These are phyloP conservation scores for Gymnodraco acuticeps DNA, from an alignment of 2,797 vertebrate species.

Conservation along the genomic window DNA sequence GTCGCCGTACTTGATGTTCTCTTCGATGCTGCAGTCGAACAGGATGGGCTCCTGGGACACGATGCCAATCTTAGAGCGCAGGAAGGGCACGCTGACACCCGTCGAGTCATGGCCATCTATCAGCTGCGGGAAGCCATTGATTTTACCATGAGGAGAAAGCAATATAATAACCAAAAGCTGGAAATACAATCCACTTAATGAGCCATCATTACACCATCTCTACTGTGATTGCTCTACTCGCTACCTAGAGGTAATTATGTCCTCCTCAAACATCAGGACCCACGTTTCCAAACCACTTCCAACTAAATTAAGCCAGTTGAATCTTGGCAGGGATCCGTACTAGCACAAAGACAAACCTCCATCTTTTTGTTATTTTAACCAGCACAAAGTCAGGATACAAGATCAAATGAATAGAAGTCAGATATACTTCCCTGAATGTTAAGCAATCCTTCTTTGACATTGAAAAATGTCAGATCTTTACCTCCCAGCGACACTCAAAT, in stretches of 20 bases:
- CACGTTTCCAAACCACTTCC: constrained; percentile 66
- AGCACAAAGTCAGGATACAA: constrained; percentile 60
- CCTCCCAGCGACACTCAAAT: constrained; percentile 4
- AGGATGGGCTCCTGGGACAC: constrained; percentile 90
- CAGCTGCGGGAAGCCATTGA: constrained; percentile 76
- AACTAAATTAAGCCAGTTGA: constrained; percentile 73
- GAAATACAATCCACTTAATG: constrained; percentile 63
- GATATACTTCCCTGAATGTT: constrained; percentile 47
- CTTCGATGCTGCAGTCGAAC: constrained; percentile 89
- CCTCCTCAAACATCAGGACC: constrained; percentile 52
- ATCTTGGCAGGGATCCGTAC: constrained; percentile 64
- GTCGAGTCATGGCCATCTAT: constrained; percentile 84
- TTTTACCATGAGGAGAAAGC: constrained; percentile 59
- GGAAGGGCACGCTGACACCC: constrained; percentile 83
- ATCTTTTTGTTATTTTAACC: constrained; percentile 19
- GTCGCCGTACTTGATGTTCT: constrained; percentile 90
- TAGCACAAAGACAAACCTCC: constrained; percentile 55
- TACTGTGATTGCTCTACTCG: constrained; percentile 40
- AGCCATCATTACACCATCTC: constrained; percentile 59
- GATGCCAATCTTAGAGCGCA: constrained; percentile 90
- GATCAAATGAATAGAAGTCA: constrained; percentile 38
- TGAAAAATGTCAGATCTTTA: constrained; percentile 28
- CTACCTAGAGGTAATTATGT: constrained; percentile 58
- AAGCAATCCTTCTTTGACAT: constrained; percentile 45
- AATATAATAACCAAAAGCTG: constrained; percentile 45